phyloP scores from a whole-genome alignment of 2,888 invertebrate species.

The Horisme vitalbata region DNA sequence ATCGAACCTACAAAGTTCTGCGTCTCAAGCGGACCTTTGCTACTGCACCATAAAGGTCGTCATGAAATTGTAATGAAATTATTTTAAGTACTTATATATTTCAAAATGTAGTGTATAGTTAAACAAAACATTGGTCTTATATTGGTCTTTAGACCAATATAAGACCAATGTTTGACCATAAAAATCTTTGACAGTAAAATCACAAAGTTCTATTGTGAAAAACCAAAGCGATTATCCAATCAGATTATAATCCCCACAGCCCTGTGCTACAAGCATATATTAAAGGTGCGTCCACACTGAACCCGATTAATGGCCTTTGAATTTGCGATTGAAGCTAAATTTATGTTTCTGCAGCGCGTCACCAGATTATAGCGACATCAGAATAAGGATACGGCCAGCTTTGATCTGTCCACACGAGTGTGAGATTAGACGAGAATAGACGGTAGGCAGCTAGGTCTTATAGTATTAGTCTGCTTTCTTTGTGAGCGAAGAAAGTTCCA shows the following conservation, averaged over 20 bases:
- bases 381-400: conserved; percentile 60
- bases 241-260: conserved; percentile 35
- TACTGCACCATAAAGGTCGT: too few species aligned
- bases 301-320: conserved; percentile 74
- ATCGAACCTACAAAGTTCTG: too few species aligned
- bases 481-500: too few species aligned
- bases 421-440: conserved; percentile 31
- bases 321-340: conserved; percentile 76
- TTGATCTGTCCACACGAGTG: conserved; percentile 46
- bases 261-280: conserved; percentile 60
- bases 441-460: conserved; percentile 13
- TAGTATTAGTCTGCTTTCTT: background rate
- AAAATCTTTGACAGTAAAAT: background rate
- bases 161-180: too few species aligned
- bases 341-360: conserved; percentile 71
- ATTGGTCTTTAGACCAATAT: too few species aligned
- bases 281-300: conserved; percentile 73
- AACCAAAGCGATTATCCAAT: background rate
- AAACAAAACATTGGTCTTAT: too few species aligned
- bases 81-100: too few species aligned
- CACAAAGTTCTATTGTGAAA: background rate
- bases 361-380: conserved; percentile 62
- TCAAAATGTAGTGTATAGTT: too few species aligned
- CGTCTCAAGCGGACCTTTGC: too few species aligned
- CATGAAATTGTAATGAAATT: too few species aligned